phyloP scores from a whole-genome alignment of 1,140 invertebrate species.

The Drosophila micromelanica region DNA sequence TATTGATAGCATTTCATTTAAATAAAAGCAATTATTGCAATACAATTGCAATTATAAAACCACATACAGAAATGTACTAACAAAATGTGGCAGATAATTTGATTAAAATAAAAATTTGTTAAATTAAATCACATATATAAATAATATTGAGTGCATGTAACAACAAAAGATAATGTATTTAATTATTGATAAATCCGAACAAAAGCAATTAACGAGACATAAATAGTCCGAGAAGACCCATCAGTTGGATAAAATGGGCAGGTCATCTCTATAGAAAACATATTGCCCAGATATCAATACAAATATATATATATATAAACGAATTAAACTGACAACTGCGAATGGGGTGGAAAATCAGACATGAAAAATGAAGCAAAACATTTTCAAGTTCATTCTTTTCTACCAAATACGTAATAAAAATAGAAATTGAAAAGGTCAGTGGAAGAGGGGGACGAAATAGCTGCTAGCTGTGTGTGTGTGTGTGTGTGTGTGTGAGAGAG shows the following conservation, averaged over 20 bases:
- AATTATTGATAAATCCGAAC: neutral
- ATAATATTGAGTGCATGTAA: slow-evolving; percentile 2
- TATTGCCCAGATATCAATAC: slow-evolving; percentile 13
- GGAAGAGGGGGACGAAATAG: neutral
- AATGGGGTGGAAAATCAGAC: too few species aligned
- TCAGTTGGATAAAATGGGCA: slow-evolving; percentile 23
- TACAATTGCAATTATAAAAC: slow-evolving; percentile 42
- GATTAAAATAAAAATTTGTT: slow-evolving; percentile 41
- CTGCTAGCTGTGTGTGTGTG: slow-evolving; percentile 10
- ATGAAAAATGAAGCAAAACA: slow-evolving; percentile 34
- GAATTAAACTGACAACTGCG: slow-evolving; percentile 4
- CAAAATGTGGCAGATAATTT: slow-evolving; percentile 35
- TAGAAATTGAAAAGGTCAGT: slow-evolving; percentile 56
- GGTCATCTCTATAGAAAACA: slow-evolving; percentile 18
- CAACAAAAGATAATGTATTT: slow-evolving; percentile 2
- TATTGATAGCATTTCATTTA: slow-evolving; percentile 43
- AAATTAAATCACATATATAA: too few species aligned
- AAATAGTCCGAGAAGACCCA: slow-evolving; percentile 17
- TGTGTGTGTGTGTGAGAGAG: slow-evolving; percentile 1
- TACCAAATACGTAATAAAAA: slow-evolving; percentile 42
- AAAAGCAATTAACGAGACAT: slow-evolving; percentile 25
- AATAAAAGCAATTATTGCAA: slow-evolving; percentile 38
- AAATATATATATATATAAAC: neutral
- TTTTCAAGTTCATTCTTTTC: slow-evolving; percentile 70
- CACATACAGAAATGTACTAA: slow-evolving; percentile 22